phyloP scores from a whole-genome alignment of 2,113 vertebrate species.

The Microtus oregoni region DNA sequence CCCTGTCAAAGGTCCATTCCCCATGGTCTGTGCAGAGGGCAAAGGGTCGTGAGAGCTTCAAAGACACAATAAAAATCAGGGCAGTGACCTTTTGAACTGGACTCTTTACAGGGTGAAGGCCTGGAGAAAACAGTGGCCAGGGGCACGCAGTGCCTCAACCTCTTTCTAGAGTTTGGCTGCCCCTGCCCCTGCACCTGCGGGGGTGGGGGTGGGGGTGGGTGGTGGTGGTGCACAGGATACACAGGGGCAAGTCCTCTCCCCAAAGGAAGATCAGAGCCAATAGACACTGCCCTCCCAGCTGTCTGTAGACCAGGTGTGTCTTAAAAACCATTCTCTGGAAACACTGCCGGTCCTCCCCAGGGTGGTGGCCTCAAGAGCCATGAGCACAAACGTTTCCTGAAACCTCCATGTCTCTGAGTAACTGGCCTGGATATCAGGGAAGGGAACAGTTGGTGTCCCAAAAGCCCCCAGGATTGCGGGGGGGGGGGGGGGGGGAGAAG shows the following conservation, averaged over 20 bases:
- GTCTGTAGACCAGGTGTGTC: not conserved
- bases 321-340: not conserved
- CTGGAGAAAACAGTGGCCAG: not conserved
- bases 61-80: slow-evolving; percentile 78
- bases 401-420: not conserved
- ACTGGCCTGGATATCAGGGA: not conserved
- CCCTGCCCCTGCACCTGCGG: slow-evolving; percentile 37
- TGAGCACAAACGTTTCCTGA: not conserved
- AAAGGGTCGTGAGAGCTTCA: slow-evolving; percentile 83
- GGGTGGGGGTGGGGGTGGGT: no score
- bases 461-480: not conserved
- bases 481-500: not conserved
- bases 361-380: not conserved
- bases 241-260: not conserved
- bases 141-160: not conserved
- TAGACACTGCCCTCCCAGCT: rapidly evolving
- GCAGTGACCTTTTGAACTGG: slow-evolving; percentile 85
- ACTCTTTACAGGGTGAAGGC: slow-evolving; percentile 2
- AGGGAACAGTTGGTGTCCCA: not conserved
- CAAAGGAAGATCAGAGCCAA: not conserved
- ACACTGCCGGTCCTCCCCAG: not conserved
- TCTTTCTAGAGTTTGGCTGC: not conserved
- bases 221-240: no score
- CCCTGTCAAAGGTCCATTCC: not conserved
- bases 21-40: slow-evolving; percentile 76